These are phyloP conservation scores for Anorthoa munda DNA, from an alignment of 2,888 invertebrate species.

Conservation along the genomic window DNA sequence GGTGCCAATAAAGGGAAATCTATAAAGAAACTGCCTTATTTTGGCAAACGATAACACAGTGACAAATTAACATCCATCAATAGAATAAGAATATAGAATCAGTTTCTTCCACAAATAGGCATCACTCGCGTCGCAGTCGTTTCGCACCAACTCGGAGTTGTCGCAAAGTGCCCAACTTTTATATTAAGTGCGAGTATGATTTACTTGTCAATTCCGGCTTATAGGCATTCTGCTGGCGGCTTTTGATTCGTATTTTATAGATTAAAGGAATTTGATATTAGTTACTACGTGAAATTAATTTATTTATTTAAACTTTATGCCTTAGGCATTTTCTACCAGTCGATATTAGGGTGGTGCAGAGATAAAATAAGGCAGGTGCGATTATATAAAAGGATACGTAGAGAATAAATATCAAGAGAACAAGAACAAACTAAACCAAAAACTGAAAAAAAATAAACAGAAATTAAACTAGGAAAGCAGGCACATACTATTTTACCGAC, in stretches of 20 bases:
- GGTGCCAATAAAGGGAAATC: background rate
- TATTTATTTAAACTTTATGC: no score
- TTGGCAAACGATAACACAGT: background rate
- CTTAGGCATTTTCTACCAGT: no score
- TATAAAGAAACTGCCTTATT: no score
- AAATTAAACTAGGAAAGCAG: background rate
- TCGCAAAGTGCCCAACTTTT: slow-evolving; percentile 32
- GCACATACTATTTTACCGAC: no score
- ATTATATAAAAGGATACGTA: no score
- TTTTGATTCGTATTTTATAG: slow-evolving; percentile 18
- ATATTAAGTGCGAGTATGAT: slow-evolving; percentile 24
- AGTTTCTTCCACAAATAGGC: slow-evolving; percentile 6
- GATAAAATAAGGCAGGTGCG: no score
- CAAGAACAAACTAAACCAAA: no score
- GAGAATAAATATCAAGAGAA: no score
- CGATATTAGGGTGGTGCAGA: no score
- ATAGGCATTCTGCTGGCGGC: background rate
- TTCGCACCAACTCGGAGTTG: background rate
- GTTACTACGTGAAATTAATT: background rate
- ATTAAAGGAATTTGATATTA: background rate
- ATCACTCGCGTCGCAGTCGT: slow-evolving; percentile 15
- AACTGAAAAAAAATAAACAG: no score
- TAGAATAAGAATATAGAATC: background rate
- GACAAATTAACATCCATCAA: background rate
- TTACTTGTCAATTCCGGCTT: slow-evolving; percentile 14